Percentiles rank a stretch among this genome's conserved stretches.
These are phyloP conservation scores for Dermatemys mawii DNA, from an alignment of 2,113 vertebrate species.

Conservation along the genomic window DNA sequence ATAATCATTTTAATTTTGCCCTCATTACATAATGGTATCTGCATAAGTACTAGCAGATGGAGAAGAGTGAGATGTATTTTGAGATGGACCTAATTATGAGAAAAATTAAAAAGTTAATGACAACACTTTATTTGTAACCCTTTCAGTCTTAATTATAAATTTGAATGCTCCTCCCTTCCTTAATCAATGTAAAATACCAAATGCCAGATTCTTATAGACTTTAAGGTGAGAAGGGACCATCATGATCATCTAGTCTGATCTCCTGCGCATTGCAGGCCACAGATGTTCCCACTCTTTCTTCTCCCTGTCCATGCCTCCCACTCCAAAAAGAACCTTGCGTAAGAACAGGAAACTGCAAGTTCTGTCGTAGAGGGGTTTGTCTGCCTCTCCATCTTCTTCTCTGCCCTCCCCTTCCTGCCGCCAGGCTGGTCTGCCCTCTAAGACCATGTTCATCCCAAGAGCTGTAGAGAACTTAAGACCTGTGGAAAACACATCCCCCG, in stretches of 20 bases:
- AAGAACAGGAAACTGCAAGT: too few species aligned
- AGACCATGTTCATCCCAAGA: too few species aligned
- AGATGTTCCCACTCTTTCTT: neutral
- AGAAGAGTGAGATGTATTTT: neutral
- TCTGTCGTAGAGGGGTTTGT: too few species aligned
- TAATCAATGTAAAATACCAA: neutral
- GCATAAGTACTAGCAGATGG: neutral
- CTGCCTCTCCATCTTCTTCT: too few species aligned
- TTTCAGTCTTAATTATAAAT: neutral
- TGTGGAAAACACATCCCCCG: too few species aligned
- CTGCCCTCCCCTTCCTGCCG: too few species aligned
- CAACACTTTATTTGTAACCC: slow-evolving; percentile 20
- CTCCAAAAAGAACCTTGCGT: neutral
- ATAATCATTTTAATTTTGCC: neutral
- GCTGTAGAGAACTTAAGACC: too few species aligned
- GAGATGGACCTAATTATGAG: neutral
- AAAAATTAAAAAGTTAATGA: slow-evolving; percentile 2
- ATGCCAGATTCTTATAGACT: neutral
- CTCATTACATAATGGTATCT: neutral
- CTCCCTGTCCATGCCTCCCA: too few species aligned
- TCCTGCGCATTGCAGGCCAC: neutral
- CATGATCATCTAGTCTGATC: neutral
- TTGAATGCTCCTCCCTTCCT: neutral
- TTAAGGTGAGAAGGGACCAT: neutral
- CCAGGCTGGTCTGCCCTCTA: too few species aligned